phyloP scores from a whole-genome alignment of 2,113 vertebrate species.

The Mormyrus iriodes region DNA sequence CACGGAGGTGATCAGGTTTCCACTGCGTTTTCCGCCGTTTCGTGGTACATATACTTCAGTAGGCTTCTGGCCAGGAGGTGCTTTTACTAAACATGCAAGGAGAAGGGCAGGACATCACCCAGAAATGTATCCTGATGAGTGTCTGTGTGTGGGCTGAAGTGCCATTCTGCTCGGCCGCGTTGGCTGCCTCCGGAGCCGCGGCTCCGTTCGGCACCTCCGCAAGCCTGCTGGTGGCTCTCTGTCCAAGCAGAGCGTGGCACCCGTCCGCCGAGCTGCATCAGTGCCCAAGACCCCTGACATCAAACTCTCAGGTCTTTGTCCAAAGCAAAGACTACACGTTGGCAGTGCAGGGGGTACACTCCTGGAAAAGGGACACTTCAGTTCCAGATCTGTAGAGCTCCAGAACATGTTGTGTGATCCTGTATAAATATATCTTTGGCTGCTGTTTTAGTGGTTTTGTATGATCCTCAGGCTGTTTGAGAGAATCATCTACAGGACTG shows the following conservation, averaged over 20 bases:
- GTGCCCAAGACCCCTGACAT: not conserved
- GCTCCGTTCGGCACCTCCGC: not conserved
- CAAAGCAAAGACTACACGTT: not conserved
- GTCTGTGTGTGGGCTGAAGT: not conserved
- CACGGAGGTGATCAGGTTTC: not conserved
- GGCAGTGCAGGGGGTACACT: not conserved
- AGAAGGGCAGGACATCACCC: not conserved
- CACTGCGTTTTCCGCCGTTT: not conserved
- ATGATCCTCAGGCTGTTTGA: not conserved
- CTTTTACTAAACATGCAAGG: not conserved
- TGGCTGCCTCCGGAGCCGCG: not conserved
- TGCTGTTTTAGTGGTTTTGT: not conserved
- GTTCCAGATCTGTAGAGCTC: not conserved
- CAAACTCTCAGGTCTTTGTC: not conserved
- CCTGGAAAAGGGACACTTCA: too few species aligned
- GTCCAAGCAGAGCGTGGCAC: not conserved
- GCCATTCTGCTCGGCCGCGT: not conserved
- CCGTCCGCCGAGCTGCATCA: not conserved
- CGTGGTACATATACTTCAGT: not conserved
- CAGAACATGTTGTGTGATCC: not conserved
- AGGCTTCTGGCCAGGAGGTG: not conserved
- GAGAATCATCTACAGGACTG: not conserved
- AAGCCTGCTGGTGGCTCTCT: not conserved
- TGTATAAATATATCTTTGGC: not conserved
- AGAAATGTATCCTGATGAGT: not conserved